Evolutionary conservation across 2,113 vertebrate genomes (phyloP).

Genomic region (Caretta caretta): DNA sequence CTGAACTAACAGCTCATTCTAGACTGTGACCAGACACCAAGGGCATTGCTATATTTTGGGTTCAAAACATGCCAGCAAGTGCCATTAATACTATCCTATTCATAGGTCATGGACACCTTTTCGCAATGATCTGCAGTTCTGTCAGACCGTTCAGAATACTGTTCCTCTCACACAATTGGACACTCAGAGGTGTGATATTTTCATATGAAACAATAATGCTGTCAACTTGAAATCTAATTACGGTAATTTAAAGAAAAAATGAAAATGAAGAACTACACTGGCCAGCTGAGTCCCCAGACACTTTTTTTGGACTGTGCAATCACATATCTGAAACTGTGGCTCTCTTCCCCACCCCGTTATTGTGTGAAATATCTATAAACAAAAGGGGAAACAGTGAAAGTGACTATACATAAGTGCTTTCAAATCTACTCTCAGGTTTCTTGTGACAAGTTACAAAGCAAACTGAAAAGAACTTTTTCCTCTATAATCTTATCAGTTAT

Average conservation of each 20-base stretch:
- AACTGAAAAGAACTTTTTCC: neutral
- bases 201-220: neutral
- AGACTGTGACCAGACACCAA: neutral
- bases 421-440: neutral
- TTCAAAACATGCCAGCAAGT: neutral
- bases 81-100: neutral
- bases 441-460: neutral
- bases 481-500: neutral
- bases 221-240: neutral
- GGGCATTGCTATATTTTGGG: neutral
- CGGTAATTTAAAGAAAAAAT: neutral
- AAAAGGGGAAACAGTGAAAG: neutral
- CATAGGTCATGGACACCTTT: neutral
- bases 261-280: fast-evolving
- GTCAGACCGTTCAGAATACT: neutral
- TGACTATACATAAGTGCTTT: neutral
- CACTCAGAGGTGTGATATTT: neutral
- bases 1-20: neutral
- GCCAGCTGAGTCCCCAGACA: neutral
- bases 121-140: neutral
- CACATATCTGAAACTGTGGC: neutral
- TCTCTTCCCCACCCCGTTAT: neutral
- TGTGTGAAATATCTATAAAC: fast-evolving
- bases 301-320: fast-evolving
- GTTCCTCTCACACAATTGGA: neutral